These are phyloP conservation scores for Solen grandis DNA, from an alignment of 1,140 invertebrate species.

Conservation along the genomic window DNA sequence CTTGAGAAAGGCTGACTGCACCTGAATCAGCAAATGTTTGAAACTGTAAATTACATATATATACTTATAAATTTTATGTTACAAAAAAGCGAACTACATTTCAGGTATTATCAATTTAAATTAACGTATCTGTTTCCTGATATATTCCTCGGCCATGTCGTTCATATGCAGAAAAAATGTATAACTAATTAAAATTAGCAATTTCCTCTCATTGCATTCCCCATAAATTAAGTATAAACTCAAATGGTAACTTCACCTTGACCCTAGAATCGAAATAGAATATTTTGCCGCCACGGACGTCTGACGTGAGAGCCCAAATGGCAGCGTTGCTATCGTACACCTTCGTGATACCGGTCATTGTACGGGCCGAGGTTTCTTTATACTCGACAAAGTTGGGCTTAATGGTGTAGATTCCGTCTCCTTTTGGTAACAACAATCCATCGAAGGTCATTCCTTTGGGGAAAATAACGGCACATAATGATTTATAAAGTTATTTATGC, in stretches of 20 bases:
- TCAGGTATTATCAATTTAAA: background rate
- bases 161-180: no score
- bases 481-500: no score
- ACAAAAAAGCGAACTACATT: background rate
- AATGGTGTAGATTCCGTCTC: slow-evolving; percentile 33
- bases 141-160: background rate
- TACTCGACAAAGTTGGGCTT: slow-evolving; percentile 45
- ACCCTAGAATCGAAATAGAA: slow-evolving; percentile 27
- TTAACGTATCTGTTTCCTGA: background rate
- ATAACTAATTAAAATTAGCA: background rate
- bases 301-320: slow-evolving; percentile 23
- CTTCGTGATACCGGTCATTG: background rate
- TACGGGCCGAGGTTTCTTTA: background rate
- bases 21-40: background rate
- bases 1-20: no score
- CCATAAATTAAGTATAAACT: background rate
- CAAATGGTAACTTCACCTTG: slow-evolving; percentile 2
- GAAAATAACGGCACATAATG: no score
- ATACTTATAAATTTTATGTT: background rate
- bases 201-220: background rate
- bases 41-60: background rate
- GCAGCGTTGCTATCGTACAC: background rate
- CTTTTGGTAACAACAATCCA: slow-evolving; percentile 29
- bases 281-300: background rate
- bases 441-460: background rate